Base-by-base conservation (phyloP, 1,140 invertebrate species). In the Zaprionus vittiger region DNA sequence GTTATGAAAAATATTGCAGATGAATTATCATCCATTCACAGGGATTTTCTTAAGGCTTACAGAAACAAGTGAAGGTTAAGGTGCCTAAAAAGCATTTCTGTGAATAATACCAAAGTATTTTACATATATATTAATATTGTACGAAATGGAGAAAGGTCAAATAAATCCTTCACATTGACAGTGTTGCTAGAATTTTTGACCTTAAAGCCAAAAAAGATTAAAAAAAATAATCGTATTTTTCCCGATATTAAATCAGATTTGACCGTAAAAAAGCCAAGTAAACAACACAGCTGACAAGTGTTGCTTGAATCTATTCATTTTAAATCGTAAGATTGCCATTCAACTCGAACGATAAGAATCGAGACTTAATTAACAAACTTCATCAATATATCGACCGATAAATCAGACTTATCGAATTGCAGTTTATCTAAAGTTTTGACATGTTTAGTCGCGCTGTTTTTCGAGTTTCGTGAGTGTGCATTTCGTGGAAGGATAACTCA, bases 1-100 rank as follows among this genome's bases (percentile, higher is more conserved):
- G 31, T 47, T 15, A 52, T 86, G 66, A 68, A 80, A 26, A 62
- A 11, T 14, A 44, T 84, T 24, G 38, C 63, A 12, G 64, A 61
- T 14, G 63, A 78, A 7, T n/a, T 84, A 0, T 55, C 79, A 1
- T 38, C 56, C 0, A 55, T 76, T 41, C 71, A 85, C 9, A 65
- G 73, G 9, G 47, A 44, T 17, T 59, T 84, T 5, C 65, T 72
- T 2, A 56, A 68, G 49, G 26, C 9, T 0, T 76, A 72, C n/a
- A 71, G 41, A 41, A 5, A 24, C 5, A 73, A 34, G 14, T 61
- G 34, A 17, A 31, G 6, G 28, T 31, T 31, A 7, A 34, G 9
- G 11, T 34, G 9, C 31, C 9, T 3, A 7, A 47, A 47, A 9
- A 47, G 31, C 41, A 17, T n/a, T 38, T 38, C n/a, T 47, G 15